Evolutionary conservation across 2,113 vertebrate species (phyloP).

Genomic region (Thinocorus orbignyianus): DNA sequence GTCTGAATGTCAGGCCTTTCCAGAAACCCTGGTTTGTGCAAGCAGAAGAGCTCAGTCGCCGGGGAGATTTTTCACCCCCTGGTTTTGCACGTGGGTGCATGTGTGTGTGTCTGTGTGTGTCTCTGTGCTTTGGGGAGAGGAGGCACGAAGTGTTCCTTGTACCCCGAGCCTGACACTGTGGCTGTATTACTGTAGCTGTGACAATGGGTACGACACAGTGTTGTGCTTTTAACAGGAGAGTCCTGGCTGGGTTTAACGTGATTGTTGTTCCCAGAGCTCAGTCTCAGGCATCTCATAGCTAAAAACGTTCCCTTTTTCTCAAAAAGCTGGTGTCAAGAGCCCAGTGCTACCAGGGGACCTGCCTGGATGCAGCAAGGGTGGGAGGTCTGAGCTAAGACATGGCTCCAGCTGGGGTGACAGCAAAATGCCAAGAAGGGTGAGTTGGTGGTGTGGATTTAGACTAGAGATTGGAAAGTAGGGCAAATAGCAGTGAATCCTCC

Average conservation of each 20-base stretch:
- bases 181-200: neutral
- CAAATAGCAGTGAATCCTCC: neutral
- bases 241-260: neutral
- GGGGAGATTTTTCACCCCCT: neutral
- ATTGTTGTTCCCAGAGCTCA: neutral
- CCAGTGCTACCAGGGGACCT: neutral
- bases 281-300: neutral
- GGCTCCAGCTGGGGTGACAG: neutral
- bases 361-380: neutral
- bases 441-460: neutral
- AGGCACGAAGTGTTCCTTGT: neutral
- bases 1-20: neutral
- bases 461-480: neutral
- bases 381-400: fast-evolving
- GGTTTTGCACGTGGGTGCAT: fast-evolving
- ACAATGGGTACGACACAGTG: neutral
- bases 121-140: neutral
- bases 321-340: neutral
- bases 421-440: neutral
- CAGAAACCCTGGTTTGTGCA: neutral
- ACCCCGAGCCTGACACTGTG: neutral
- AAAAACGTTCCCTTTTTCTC: neutral
- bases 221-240: neutral
- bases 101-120: fast-evolving
- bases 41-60: fast-evolving